Evolutionary conservation across 2,888 invertebrate genomes (phyloP), one percentile per base, ranked within the genome.

Genomic region (Apamea crenata): DNA sequence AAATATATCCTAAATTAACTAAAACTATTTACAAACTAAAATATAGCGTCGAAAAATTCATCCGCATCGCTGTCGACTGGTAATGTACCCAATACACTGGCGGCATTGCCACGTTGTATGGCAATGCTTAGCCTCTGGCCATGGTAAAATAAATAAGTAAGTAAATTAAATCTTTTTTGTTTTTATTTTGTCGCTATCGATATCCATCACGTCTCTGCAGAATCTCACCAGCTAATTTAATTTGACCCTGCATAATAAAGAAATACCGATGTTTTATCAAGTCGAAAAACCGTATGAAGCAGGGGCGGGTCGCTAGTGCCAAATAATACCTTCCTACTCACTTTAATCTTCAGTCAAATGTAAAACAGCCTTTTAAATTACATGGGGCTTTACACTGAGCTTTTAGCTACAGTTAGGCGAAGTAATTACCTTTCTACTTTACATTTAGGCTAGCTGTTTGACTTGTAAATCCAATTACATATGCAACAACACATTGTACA

Each of bases 401-500:
- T 81, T 85, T 53, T 12, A 77, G 73, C 40, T 86, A 88, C 84
- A 84, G 87, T 86, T 89, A 89, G 59, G 44, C 68, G 79, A 81
- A 83, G 79, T 78, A 84, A 89, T 89, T 89, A 89, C 69, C 85
- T 86, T 83, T 88, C 83, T 80, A 82, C 74, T 86, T 71, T 78
- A 82, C 85, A 89, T 85, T 66, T 47, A 79, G 53, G 63, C 61
- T 67, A 77, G 82, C 85, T 73, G 69, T 88, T 88, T 88, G 88
- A 88, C 86, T 89, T 88, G 86, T 88, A 88, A 89, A 88, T 88
- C 47, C 21, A 74, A 84, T 84, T 87, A 88, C 86, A 83, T 79
- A 89, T 82, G 83, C 85, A 83, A 80, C 77, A 87, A 80, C 77
- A 82, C 88, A 86, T 86, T 87, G 84, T 84, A 79, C 44, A 25